Base-by-base conservation (phyloP, 30 jellyfish, hydroid and myxozoan species). In the Chrysaora quinquecirrha region DNA sequence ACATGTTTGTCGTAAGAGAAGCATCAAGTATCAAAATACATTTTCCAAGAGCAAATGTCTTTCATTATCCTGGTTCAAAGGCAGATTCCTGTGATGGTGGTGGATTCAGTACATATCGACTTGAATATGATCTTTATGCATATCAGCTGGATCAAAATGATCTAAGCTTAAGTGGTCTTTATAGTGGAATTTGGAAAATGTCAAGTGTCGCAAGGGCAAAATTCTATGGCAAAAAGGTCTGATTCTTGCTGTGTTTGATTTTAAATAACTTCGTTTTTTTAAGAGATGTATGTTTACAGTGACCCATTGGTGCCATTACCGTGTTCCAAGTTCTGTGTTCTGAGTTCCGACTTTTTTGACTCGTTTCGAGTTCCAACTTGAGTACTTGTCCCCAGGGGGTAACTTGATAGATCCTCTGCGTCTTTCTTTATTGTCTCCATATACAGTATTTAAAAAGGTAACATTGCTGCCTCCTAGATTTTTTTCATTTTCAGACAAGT, bases 41-140 rank as follows among this genome's bases (percentile, higher is more conserved):
- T 12, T 84, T 90, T 22, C 71, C 75, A 67, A 71, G 97, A 62
- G 97, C 96, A 61, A 90, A 90, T 56, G 83, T 63, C 34, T 89
- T 30, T 33, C 70, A 50, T 63, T 58, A 69, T 35, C 58, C 83
- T 23, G 87, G 92, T 0, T 1, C 61, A 50, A 30, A 9, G 30
- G 73, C 89, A 35, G 87, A 74, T 12, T 9, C 64, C 20, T 90
- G 97, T 77, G 97, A 84, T 62, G 94, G 82, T 0, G 90, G 65
- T 2, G 18, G 61, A 1, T 85, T 84, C 35, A 62, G 78, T 18
- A 76, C 96, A 0, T 85, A 50, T 47, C 48, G 73, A 4, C 79
- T 90, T 30, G 89, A 48, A 21, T 90, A 90, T 71, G 96, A 77
- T 18, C 25, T 90, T 33, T 79, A 90, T 47, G 43, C 49, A 32